phyloP scores from a whole-genome alignment of 2,113 vertebrate genomes.

The Sinocyclocheilus anshuiensis region DNA sequence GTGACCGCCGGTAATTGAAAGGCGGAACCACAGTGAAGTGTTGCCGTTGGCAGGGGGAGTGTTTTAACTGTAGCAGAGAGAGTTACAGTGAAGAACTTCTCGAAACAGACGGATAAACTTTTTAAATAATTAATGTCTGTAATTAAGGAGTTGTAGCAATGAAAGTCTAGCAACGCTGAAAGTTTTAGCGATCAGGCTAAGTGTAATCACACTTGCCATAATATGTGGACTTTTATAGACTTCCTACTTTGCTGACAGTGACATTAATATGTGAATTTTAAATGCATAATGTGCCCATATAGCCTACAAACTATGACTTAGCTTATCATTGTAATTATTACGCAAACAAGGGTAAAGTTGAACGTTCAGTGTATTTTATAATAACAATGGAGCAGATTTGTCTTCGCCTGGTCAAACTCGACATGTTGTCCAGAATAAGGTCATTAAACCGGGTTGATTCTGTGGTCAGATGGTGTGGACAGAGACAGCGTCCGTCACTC shows the following conservation, averaged over 20 bases:
- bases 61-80: conserved; percentile 5
- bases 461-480: not conserved
- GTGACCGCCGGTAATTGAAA: not conserved
- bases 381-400: conserved; percentile 54
- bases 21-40: not conserved
- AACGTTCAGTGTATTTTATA: not conserved
- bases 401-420: conserved; percentile 3
- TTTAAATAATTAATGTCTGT: not conserved
- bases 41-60: not conserved
- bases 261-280: not conserved
- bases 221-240: not conserved
- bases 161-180: not conserved
- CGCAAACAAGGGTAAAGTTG: not conserved
- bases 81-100: not conserved
- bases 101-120: not conserved
- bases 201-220: not conserved
- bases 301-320: not conserved
- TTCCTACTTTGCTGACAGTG: not conserved
- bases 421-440: not conserved
- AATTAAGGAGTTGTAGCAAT: not conserved
- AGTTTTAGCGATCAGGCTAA: not conserved
- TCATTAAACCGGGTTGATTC: not conserved
- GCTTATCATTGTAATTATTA: not conserved
- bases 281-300: not conserved
- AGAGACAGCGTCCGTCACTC: not conserved